Conservation (phyloP, 2,888 invertebrate species). For the Drosophila pegasa region DNA sequence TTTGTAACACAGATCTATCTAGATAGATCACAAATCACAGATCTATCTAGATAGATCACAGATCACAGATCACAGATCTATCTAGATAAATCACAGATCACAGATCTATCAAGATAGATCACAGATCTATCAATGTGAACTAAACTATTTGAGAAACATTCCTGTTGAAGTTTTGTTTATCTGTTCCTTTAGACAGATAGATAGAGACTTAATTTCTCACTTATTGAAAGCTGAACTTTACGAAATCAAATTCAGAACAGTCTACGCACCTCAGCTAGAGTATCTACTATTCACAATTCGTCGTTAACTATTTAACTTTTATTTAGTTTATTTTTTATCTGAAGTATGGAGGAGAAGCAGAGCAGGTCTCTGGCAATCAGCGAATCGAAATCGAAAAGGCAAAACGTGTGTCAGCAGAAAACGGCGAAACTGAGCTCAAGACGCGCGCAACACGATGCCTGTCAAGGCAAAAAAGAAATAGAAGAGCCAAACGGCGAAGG, state of each 20-base stretch:
- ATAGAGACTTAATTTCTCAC: too few relatives aligned
- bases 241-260: neutral
- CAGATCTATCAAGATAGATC: too few relatives aligned
- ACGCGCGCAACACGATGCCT: conserved; percentile 36
- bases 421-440: conserved; percentile 28
- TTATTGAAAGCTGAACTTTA: too few relatives aligned
- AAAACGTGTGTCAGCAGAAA: conserved; percentile 68
- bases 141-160: neutral
- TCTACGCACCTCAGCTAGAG: conserved; percentile 4
- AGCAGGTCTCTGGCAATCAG: conserved; percentile 58
- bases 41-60: too few relatives aligned
- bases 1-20: too few relatives aligned
- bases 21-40: too few relatives aligned
- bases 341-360: neutral
- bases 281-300: neutral
- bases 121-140: neutral
- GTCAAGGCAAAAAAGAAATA: conserved; percentile 21
- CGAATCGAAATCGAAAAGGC: conserved; percentile 45
- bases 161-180: neutral
- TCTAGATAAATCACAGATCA: too few relatives aligned
- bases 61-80: too few relatives aligned
- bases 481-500: neutral
- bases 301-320: conserved; percentile 2
- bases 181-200: too few relatives aligned
- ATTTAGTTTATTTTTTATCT: neutral